Conservation (phyloP, 1,140 invertebrate genomes). For the Saccostrea echinata region DNA sequence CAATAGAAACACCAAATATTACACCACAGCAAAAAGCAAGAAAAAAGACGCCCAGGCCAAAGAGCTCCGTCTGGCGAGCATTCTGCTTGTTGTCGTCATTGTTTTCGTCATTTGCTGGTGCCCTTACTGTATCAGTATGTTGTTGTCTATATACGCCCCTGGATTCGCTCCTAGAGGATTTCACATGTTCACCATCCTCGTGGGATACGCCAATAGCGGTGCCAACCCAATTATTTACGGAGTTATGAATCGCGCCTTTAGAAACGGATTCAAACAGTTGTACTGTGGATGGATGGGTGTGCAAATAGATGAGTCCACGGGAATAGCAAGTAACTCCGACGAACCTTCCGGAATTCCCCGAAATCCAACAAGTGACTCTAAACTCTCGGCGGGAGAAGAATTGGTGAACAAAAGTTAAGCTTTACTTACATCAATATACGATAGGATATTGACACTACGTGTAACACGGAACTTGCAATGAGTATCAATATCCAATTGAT, state of each 20-base stretch:
- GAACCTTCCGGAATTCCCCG: constrained; percentile 19
- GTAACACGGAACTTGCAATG: neutral
- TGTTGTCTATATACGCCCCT: constrained; percentile 66
- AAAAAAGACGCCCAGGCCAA: constrained; percentile 54
- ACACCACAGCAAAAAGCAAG: neutral
- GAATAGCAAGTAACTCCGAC: neutral
- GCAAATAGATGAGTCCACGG: neutral
- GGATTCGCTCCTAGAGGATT: constrained; percentile 50
- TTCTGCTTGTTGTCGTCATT: constrained; percentile 68
- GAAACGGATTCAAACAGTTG: constrained; percentile 65
- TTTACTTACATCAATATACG: too few species aligned
- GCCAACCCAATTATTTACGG: constrained; percentile 75
- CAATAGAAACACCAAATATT: constrained; percentile 40
- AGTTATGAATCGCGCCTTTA: constrained; percentile 70
- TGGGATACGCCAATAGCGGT: constrained; percentile 74
- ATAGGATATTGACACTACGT: neutral
- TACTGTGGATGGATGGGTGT: constrained; percentile 53
- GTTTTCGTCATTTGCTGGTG: constrained; percentile 73
- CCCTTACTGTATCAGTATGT: constrained; percentile 76
- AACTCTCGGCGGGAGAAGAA: neutral
- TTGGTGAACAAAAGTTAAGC: neutral
- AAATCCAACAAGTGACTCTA: neutral
- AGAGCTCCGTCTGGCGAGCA: constrained; percentile 67
- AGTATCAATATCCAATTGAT: neutral
- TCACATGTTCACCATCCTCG: constrained; percentile 72